Evolutionary conservation across 2,113 vertebrate genomes (phyloP), one percentile per base, ranked within the genome.

Genomic region (human): DNA sequence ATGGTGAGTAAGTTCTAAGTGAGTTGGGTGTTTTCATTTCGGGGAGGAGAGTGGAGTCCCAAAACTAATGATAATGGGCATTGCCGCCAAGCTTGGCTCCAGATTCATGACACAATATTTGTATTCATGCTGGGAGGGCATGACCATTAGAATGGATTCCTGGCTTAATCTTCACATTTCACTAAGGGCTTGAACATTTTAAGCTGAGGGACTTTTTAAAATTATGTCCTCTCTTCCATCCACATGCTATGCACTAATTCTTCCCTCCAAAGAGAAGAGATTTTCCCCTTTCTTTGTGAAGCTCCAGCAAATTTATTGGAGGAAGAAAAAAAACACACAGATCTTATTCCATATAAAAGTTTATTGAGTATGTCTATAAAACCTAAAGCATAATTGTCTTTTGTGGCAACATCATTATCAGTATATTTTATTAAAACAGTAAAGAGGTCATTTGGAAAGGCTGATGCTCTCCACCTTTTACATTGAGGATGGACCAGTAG

Each of bases 141-240:
- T 98, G 97, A 98, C 99, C 98, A 98, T 99, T 99, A 99, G 97
- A 99, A 97, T 97, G 99, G 98, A 98, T 99, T 99, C 99, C 97
- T 96, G 98, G 86, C 98, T 99, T 99, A 99, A 99, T 99, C 98
- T 98, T 98, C 98, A 98, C 98, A 99, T 97, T 85, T 95, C 97
- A 96, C 80, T 75, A 89, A 97, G 59, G 86, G 66, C 96, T 97
- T 97, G 96, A 97, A 97, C 20, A 32, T 92, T 98, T 43, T 30
- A 59, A 87, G 23, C 38, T 70, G 23, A 80, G 57, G 52, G 35
- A 35, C 1, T 72, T 83, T 80, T 79, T 52, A 64, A 64, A 59
- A 78, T 81, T 27, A 78, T 10, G 72, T 12, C 2, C 12, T 84
- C 32, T 93, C 32, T 93, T 79, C 23, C n/a, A 23, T 38, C 55